Conservation (phyloP, 2,888 invertebrate genomes). For the Scaptomyza parva region DNA sequence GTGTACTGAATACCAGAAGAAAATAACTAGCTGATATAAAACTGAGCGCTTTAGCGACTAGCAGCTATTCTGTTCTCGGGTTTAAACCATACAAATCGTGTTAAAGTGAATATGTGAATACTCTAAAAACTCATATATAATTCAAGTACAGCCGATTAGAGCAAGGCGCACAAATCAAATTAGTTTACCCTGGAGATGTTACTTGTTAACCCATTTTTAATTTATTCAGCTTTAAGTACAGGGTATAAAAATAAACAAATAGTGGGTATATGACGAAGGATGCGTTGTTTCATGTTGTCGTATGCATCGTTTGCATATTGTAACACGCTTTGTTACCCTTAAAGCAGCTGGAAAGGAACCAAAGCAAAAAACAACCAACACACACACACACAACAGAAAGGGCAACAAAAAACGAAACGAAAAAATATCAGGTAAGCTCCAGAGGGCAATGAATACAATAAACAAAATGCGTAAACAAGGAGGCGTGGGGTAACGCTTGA, state of each 20-base stretch:
- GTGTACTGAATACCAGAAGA: neutral
- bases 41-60: neutral
- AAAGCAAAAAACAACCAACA: neutral
- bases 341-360: slow-evolving; percentile 1
- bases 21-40: neutral
- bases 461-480: slow-evolving; percentile 60
- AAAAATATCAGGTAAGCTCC: slow-evolving; percentile 46
- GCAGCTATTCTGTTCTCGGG: neutral
- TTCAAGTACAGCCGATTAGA: neutral
- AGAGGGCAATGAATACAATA: slow-evolving; percentile 70
- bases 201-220: neutral
- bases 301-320: slow-evolving; percentile 48
- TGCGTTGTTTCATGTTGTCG: slow-evolving; percentile 22
- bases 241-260: slow-evolving; percentile 29
- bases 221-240: slow-evolving; percentile 3
- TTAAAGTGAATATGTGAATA: neutral
- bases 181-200: neutral
- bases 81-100: neutral
- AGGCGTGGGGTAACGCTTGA: slow-evolving; percentile 24
- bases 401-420: slow-evolving; percentile 10
- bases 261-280: slow-evolving; percentile 9
- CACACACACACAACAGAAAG: neutral
- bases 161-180: neutral
- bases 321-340: slow-evolving; percentile 49
- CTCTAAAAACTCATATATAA: neutral